Percentiles rank a stretch among this genome's conserved stretches.
These are phyloP conservation scores for Diachasma alloeum DNA, from an alignment of 1,140 invertebrate species.

Conservation along the genomic window DNA sequence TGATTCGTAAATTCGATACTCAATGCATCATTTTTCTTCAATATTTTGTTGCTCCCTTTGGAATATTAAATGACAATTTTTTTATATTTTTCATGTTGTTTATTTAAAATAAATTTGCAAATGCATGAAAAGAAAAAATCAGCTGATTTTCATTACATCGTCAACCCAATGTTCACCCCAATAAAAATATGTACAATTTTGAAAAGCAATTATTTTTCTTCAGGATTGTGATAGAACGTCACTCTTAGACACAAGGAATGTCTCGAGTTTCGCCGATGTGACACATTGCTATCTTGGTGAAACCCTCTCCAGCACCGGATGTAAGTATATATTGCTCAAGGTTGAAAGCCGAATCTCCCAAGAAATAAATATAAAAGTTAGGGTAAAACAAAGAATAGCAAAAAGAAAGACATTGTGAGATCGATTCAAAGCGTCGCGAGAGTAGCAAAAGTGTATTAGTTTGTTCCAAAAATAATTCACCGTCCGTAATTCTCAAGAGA, in stretches of 20 bases:
- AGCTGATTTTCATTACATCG: no score
- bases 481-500: neutral
- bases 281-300: neutral
- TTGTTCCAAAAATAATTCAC: neutral
- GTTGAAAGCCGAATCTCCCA: neutral
- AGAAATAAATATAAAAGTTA: neutral
- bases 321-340: neutral
- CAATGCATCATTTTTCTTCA: constrained; percentile 22
- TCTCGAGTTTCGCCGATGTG: constrained; percentile 24
- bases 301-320: neutral
- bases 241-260: constrained; percentile 10
- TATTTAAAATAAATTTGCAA: no score
- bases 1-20: constrained; percentile 48
- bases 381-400: neutral
- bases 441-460: constrained; percentile 3
- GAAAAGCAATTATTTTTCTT: neutral
- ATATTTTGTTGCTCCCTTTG: neutral
- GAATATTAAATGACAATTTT: neutral
- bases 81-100: no score
- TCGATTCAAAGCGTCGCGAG: neutral
- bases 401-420: neutral
- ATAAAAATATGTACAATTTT: no score
- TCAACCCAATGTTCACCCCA: no score
- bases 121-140: no score
- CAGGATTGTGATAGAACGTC: neutral